Base-by-base conservation (phyloP, 2,797 vertebrate genomes). In the Sylvia borin region DNA sequence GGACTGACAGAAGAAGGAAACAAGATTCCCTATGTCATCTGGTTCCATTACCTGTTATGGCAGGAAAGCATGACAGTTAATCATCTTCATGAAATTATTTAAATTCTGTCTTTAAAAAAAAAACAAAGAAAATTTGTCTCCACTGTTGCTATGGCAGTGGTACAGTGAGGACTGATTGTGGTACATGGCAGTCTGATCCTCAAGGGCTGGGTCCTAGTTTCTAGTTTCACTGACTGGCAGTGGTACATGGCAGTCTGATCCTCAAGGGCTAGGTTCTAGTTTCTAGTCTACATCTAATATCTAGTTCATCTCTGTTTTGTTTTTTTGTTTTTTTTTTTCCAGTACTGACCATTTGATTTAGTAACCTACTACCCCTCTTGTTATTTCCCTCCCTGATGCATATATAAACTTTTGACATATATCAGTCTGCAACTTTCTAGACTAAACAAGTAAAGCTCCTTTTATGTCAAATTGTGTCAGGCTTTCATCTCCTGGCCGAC, bases 391-490 rank as follows among this genome's bases (percentile, higher is more conserved):
- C 26, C 31, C 31, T 48, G 62, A 81, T 11, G 21, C 24, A n/a
- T 29, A 65, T 13, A 74, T 42, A 84, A 92, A 86, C n/a, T 77
- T 88, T 21, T 78, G 34, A 61, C 51, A 65, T 9, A 84, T 38
- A n/a, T 36, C 40, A 62, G 36, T 66, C 79, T 29, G 50, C 40
- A 48, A 42, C 57, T 72, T 80, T 53, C 43, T 51, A 95, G 66
- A 83, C 62, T 88, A 83, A 92, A 80, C 57, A 93, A 85, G 57
- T 26, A 84, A 85, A 91, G 58, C 25, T 83, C 31, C 66, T 65
- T 93, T 78, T 92, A 86, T 81, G 36, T 73, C 82, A 65, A 68
- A 55, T 3, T 62, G 7, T 34, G 11, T 32, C 36, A 86, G 19
- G 13, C 16, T 93, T 94, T 84, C 12, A 62, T 48, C 20, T 65